Conservation (phyloP, 2,797 vertebrate species). For the Melanotaenia maccullochi region DNA sequence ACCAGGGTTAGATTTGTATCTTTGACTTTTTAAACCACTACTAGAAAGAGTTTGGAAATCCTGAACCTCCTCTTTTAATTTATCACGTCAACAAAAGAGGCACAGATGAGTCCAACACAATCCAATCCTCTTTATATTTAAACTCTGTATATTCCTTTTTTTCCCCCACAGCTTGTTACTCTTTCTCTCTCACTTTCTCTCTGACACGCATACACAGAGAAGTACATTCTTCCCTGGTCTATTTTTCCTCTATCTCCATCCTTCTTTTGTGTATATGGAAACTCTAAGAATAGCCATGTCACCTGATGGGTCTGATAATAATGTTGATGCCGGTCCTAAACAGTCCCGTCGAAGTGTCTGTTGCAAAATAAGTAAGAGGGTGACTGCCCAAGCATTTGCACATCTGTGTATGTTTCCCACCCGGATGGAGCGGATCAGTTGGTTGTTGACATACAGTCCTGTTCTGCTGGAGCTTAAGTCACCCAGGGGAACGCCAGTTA, state of each 20-base stretch:
- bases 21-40: not conserved
- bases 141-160: not conserved
- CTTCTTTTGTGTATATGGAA: conserved; percentile 66
- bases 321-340: conserved; percentile 68
- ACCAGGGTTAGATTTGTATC: not conserved
- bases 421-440: conserved; percentile 51
- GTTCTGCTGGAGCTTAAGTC: conserved; percentile 59
- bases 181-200: conserved; percentile 8
- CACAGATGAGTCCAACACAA: not conserved
- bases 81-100: not conserved
- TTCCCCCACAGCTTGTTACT: not conserved
- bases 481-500: conserved; percentile 46
- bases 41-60: not conserved
- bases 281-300: conserved; percentile 83
- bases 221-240: conserved; percentile 6
- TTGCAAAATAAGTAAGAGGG: conserved; percentile 46
- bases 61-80: not conserved
- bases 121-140: conserved; percentile 1
- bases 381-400: conserved; percentile 38
- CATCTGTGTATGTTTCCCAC: conserved; percentile 40
- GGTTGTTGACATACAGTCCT: conserved; percentile 61
- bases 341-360: conserved; percentile 39
- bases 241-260: conserved; percentile 16
- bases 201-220: not conserved
- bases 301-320: conserved; percentile 79